Conservation (phyloP, 2,113 vertebrate species). For the Antechinus stuartii region DNA sequence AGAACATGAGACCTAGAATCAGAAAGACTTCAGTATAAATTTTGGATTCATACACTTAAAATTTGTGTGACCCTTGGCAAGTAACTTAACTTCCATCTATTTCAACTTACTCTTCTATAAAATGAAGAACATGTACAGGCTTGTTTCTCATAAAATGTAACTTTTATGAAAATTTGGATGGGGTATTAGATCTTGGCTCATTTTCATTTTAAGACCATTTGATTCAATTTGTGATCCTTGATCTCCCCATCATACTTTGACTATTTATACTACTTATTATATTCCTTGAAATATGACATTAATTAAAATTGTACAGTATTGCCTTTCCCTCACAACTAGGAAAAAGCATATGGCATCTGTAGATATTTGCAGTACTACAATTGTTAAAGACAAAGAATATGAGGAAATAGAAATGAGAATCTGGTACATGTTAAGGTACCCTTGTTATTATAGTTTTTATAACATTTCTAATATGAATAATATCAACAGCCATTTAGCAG, state of each 20-base stretch:
- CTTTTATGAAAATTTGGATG: neutral
- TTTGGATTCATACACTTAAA: too few relatives aligned
- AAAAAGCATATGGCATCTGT: neutral
- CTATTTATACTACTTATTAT: neutral
- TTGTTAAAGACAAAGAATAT: neutral
- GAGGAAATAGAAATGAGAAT: neutral
- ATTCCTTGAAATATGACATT: neutral
- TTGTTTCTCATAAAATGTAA: neutral
- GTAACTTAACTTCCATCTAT: too few relatives aligned
- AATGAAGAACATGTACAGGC: too few relatives aligned
- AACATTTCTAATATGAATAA: neutral
- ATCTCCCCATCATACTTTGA: neutral
- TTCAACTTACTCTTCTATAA: too few relatives aligned
- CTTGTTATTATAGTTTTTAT: neutral
- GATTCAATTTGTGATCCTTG: neutral
- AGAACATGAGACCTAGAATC: too few relatives aligned
- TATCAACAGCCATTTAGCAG: neutral
- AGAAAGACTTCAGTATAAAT: too few relatives aligned
- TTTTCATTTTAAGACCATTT: neutral
- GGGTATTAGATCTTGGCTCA: neutral
- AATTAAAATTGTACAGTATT: neutral
- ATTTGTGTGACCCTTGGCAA: too few relatives aligned
- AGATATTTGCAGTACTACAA: neutral
- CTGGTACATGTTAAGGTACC: neutral
- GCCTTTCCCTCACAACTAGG: neutral